phyloP scores from a whole-genome alignment of 2,113 vertebrate genomes.

The Lampris incognitus region DNA sequence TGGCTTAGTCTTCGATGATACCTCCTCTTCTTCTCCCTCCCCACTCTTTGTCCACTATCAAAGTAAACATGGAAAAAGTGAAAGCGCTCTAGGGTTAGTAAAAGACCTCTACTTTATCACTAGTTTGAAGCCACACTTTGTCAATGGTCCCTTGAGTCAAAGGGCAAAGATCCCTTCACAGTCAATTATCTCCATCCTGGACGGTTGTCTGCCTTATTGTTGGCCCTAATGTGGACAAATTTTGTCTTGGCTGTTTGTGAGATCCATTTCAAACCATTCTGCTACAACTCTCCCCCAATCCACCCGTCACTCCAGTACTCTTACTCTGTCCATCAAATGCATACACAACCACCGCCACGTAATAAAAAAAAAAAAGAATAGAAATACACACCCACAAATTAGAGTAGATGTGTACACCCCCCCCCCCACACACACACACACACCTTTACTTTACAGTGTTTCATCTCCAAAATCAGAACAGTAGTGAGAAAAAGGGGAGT shows the following conservation, averaged over 20 bases:
- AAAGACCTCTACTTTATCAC: too few species aligned
- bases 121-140: neutral
- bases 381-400: slow-evolving; percentile 7
- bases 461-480: slow-evolving; percentile 55
- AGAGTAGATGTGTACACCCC: slow-evolving; percentile 38
- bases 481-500: slow-evolving; percentile 24
- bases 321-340: slow-evolving; percentile 16
- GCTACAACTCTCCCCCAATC: neutral
- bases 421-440: slow-evolving; percentile 23
- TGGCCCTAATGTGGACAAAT: slow-evolving; percentile 7
- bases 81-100: too few species aligned
- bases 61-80: too few species aligned
- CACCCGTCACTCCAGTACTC: slow-evolving; percentile 2
- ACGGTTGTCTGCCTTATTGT: slow-evolving; percentile 16
- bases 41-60: too few species aligned
- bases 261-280: slow-evolving; percentile 19
- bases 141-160: neutral
- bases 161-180: neutral
- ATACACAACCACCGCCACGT: neutral
- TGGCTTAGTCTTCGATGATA: too few species aligned
- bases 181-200: neutral
- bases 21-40: too few species aligned
- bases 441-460: slow-evolving; percentile 47
- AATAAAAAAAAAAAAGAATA: neutral
- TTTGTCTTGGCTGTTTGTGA: slow-evolving; percentile 33